Base-by-base conservation (phyloP, 2,888 invertebrate species). In the Lasiommata megera region DNA sequence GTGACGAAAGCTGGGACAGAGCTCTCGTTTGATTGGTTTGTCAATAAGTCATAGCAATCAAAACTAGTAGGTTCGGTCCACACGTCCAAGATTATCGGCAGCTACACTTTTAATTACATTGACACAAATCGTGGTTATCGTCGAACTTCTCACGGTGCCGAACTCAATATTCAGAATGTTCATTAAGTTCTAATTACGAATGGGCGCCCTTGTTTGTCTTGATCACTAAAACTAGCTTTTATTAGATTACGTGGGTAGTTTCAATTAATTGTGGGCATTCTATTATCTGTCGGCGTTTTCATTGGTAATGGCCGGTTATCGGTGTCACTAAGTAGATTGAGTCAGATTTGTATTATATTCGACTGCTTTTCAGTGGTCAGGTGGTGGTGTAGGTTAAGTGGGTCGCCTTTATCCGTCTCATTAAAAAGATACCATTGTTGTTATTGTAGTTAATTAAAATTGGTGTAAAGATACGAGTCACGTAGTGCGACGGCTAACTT, bases 191-290 rank as follows among this genome's bases (percentile, higher is more conserved):
- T 88, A 88, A 90, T 89, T 89, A 90, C 88, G 80, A 83, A 82
- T 88, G 89, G 84, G 79, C 83, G 87, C 87, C 81, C 88, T 88
- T 88, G 88, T 89, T 89, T 88, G 89, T 89, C 88, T 85, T 82
- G 84, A 80, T 82, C 87, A 83, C 79, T 76, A 83, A 84, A 88
- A 88, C 88, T 88, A 83, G 86, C 88, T 88, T 88, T 88, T 87
- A 88, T 89, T 86, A 88, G 88, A 90, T 90, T 88, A 90, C 83
- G 87, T 88, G 87, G 90, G 88, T 78, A 87, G 88, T 87, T 85
- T 87, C 86, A 84, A 89, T 89, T 90, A 89, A 89, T 88, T 86
- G 87, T 88, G 78, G 77, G 79, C 84, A 80, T 80, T 73, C 75
- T 73, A 75, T 76, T 84, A 81, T 84, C 82, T 82, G 85, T 82